Percentiles rank a stretch among this genome's conserved stretches.
phyloP scores from a whole-genome alignment of 2,797 vertebrate species.

The Rhyacichthys aspro region DNA sequence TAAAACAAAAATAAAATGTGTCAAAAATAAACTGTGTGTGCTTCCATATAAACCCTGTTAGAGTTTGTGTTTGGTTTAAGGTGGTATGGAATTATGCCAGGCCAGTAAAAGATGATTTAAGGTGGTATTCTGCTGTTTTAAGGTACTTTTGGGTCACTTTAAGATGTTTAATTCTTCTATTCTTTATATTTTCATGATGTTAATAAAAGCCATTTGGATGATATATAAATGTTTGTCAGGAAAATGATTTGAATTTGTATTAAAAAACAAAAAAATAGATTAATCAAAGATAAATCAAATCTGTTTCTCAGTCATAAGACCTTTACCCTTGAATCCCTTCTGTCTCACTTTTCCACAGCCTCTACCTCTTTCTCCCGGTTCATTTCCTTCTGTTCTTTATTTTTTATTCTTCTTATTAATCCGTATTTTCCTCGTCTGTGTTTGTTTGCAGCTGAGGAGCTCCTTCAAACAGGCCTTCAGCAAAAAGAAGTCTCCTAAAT shows the following conservation, averaged over 20 bases:
- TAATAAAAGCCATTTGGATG: too few species aligned
- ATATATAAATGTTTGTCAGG: neutral
- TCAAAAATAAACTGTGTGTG: too few species aligned
- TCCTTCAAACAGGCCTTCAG: slow-evolving; percentile 99
- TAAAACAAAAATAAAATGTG: too few species aligned
- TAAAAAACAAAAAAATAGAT: neutral
- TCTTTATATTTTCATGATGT: too few species aligned
- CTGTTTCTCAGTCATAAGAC: slow-evolving; percentile 41
- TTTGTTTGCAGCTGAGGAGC: slow-evolving; percentile 86
- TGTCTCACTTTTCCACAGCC: slow-evolving; percentile 36
- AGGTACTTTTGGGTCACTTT: too few species aligned
- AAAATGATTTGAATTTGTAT: neutral
- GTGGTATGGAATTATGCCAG: too few species aligned
- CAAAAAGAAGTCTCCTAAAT: slow-evolving; percentile 98
- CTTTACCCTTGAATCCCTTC: slow-evolving; percentile 23
- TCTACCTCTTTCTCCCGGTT: slow-evolving; percentile 14
- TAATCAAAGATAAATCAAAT: slow-evolving; percentile 1
- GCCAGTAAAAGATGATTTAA: too few species aligned
- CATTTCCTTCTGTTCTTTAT: slow-evolving; percentile 9
- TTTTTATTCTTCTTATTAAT: slow-evolving; percentile 14
- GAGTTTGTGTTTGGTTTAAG: too few species aligned
- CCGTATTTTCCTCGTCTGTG: slow-evolving; percentile 3
- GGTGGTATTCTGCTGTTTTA: too few species aligned
- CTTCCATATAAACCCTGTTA: too few species aligned
- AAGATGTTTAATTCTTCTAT: too few species aligned